Percentiles rank a stretch among this genome's conserved stretches.
Conservation (phyloP, 2,113 vertebrate species). For the Osmerus eperlanus region DNA sequence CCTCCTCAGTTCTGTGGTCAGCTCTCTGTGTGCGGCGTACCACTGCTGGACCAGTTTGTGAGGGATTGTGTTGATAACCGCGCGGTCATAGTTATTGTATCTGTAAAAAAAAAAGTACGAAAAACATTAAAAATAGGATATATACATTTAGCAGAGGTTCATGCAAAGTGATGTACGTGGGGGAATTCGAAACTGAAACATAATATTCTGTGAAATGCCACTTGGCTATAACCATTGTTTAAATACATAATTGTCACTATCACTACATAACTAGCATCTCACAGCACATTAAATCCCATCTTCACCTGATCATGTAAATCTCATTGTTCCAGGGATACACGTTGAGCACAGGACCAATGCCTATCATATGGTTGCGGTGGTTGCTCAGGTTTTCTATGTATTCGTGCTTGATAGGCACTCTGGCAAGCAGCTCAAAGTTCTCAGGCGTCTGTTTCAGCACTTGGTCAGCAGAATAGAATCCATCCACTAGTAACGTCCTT, state of each 20-base stretch:
- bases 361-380: conserved; percentile 85
- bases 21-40: conserved; percentile 83
- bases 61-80: conserved; percentile 82
- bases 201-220: too few species aligned
- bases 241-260: too few species aligned
- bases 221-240: too few species aligned
- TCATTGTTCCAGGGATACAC: conserved; percentile 94
- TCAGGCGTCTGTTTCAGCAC: conserved; percentile 72
- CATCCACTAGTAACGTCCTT: conserved; percentile 86
- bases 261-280: neutral
- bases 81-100: conserved; percentile 94
- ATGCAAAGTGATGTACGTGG: too few species aligned
- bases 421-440: conserved; percentile 81
- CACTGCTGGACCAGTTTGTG: conserved; percentile 80
- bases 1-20: conserved; percentile 81
- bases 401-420: conserved; percentile 84
- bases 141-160: neutral
- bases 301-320: conserved; percentile 86
- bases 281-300: neutral
- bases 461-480: conserved; percentile 84
- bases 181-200: too few species aligned
- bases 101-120: conserved; percentile 53
- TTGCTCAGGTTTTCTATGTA: conserved; percentile 79
- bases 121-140: neutral
- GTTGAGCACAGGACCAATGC: conserved; percentile 82